Percentiles rank a stretch among this genome's conserved stretches.
phyloP scores from a whole-genome alignment of 2,797 vertebrate genomes.

The Chelonia mydas region DNA sequence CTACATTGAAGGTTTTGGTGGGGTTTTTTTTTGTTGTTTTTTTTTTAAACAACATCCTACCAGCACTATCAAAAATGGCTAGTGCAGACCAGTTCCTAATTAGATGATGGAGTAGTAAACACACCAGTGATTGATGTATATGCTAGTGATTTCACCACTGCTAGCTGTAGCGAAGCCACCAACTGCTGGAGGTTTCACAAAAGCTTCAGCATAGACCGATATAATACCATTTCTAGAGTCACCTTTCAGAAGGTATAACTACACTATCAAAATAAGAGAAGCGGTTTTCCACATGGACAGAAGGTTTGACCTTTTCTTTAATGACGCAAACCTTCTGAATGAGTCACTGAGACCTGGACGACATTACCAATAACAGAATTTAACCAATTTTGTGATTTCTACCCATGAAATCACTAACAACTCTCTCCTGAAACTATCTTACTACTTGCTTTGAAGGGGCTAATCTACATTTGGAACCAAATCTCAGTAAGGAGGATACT shows the following conservation, averaged over 20 bases:
- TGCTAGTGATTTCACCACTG: fast-evolving
- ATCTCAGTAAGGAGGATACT: fast-evolving
- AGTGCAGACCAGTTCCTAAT: background rate
- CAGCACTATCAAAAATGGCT: background rate
- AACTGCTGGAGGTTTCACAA: background rate
- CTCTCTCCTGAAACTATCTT: background rate
- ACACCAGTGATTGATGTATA: background rate
- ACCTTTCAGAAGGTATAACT: background rate
- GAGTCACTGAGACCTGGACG: background rate
- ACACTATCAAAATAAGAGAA: background rate
- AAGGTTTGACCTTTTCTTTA: background rate
- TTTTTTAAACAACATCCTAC: background rate
- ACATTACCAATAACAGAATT: background rate
- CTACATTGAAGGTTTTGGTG: background rate
- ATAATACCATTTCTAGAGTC: background rate
- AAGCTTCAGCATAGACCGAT: background rate
- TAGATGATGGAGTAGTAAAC: fast-evolving
- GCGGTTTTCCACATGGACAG: background rate
- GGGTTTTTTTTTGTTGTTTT: background rate
- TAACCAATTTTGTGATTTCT: background rate
- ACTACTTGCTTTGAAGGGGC: background rate
- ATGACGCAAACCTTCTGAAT: background rate
- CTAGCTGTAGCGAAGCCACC: background rate
- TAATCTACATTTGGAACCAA: fast-evolving
- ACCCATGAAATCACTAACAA: background rate